phyloP scores from a whole-genome alignment of 2,113 vertebrate genomes.

The Lophius piscatorius region DNA sequence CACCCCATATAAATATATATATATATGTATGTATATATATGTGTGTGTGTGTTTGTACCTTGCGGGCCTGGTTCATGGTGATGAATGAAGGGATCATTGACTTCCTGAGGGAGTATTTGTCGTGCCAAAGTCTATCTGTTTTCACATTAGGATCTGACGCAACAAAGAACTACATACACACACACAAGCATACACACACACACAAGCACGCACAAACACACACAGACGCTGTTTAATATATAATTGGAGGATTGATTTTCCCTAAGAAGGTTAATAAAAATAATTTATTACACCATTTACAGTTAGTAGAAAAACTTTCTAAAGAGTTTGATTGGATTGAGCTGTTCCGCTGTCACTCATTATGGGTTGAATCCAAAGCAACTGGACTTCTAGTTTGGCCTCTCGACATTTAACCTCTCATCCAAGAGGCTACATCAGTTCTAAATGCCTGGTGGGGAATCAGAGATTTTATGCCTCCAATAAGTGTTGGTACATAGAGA shows the following conservation, averaged over 20 bases:
- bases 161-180: conserved; percentile 89
- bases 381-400: too few species aligned
- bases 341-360: too few species aligned
- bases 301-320: not conserved
- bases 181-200: conserved; percentile 11
- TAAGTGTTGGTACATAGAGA: too few species aligned
- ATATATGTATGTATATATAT: not conserved
- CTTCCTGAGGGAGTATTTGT: conserved; percentile 95
- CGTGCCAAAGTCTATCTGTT: conserved; percentile 96
- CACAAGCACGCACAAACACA: conserved; percentile 6
- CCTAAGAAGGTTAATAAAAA: too few species aligned
- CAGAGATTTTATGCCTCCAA: too few species aligned
- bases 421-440: too few species aligned
- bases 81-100: conserved; percentile 98
- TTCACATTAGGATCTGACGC: conserved; percentile 97
- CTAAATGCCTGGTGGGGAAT: too few species aligned
- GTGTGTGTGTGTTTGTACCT: conserved; percentile 78
- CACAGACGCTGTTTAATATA: not conserved
- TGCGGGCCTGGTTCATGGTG: conserved; percentile 94
- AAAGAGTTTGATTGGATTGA: not conserved
- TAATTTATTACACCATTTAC: too few species aligned
- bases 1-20: not conserved
- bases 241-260: not conserved
- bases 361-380: too few species aligned
- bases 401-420: too few species aligned